Conservation (phyloP, 2,797 vertebrate species). For the Graptemys geographica region DNA sequence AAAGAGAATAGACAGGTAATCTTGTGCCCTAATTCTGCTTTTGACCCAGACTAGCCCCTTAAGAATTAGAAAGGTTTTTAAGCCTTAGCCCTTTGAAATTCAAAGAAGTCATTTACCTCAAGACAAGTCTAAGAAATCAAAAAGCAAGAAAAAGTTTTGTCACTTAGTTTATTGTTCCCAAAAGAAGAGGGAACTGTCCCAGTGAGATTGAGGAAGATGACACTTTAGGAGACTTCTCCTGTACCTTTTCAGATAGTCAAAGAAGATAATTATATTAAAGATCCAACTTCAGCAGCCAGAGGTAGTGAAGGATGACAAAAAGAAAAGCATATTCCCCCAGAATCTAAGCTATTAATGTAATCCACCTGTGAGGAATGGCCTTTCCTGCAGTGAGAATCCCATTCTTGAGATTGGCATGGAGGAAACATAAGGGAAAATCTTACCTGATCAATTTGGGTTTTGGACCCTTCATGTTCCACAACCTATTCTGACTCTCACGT, state of each 20-base stretch:
- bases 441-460: not conserved
- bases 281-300: not conserved
- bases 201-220: not conserved
- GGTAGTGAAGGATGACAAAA: not conserved
- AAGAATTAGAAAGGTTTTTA: not conserved
- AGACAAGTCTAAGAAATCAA: not conserved
- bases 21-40: not conserved
- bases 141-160: not conserved
- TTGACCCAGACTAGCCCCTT: not conserved
- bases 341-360: not conserved
- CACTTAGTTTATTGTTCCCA: not conserved
- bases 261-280: not conserved
- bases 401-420: not conserved
- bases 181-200: not conserved
- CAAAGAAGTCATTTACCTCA: not conserved
- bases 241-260: not conserved
- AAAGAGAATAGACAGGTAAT: not conserved
- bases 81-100: not conserved
- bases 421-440: not conserved
- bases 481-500: rapidly evolving
- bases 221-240: not conserved
- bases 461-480: not conserved
- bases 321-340: not conserved
- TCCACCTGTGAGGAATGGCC: not conserved
- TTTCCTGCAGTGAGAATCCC: not conserved